Percentiles rank a stretch among this genome's conserved stretches.
Evolutionary conservation across 1,140 invertebrate genomes (phyloP).

Genomic region (Anastatus disparis): DNA sequence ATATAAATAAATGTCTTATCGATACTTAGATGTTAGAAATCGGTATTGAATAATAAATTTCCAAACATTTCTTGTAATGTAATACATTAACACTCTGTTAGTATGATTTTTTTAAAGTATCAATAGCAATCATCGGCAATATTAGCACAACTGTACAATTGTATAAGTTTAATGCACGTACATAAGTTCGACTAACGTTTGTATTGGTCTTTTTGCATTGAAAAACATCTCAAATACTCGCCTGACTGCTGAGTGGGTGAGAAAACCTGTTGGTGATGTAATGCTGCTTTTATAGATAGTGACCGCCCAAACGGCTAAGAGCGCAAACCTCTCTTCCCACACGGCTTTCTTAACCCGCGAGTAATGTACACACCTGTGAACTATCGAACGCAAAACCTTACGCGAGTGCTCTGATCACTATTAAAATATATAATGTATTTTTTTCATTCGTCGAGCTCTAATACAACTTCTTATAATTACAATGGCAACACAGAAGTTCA

Average conservation of each 20-base stretch:
- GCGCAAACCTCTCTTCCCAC: constrained; percentile 54
- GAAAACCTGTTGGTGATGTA: constrained; percentile 66
- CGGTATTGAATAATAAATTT: too few relatives aligned
- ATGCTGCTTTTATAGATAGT: constrained; percentile 59
- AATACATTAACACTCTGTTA: too few relatives aligned
- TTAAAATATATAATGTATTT: constrained; percentile 56
- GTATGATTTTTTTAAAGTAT: too few relatives aligned
- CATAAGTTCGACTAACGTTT: too few relatives aligned
- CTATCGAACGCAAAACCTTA: not conserved
- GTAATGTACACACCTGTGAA: constrained; percentile 2
- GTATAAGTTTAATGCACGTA: too few relatives aligned
- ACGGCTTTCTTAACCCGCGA: constrained; percentile 43
- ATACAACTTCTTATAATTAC: constrained; percentile 34
- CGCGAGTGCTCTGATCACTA: constrained; percentile 24
- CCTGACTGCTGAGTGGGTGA: constrained; percentile 21
- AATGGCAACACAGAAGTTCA: constrained; percentile 28
- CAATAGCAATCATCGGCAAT: too few relatives aligned
- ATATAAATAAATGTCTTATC: too few relatives aligned
- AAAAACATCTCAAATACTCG: constrained; percentile 20
- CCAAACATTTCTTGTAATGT: too few relatives aligned
- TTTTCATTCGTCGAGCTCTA: constrained; percentile 51
- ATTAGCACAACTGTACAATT: too few relatives aligned
- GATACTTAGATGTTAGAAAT: too few relatives aligned
- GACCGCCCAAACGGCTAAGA: constrained; percentile 40
- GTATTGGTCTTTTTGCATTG: too few relatives aligned